A percentile compares a stretch with the other conserved stretches of the same genome.
Evolutionary conservation across 2,888 invertebrate genomes (phyloP).

Genomic region (Drosophila tanythrix): DNA sequence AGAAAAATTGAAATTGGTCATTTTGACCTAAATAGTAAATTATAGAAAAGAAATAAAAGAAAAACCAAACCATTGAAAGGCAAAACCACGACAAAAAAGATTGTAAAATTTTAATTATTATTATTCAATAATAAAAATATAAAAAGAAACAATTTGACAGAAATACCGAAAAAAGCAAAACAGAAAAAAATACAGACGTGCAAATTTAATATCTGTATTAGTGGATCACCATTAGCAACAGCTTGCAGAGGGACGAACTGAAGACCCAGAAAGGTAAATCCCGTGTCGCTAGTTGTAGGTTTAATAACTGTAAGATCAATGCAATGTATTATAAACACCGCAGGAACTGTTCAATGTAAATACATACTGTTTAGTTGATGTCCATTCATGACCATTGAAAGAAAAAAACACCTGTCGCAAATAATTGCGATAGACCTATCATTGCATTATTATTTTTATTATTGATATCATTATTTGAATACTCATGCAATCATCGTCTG

Average conservation of each 20-base stretch:
- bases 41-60: conserved; percentile 64
- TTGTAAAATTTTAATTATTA: conserved; percentile 80
- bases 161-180: conserved; percentile 52
- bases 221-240: conserved; percentile 4
- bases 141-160: conserved; percentile 73
- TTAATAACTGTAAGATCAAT: conserved; percentile 16
- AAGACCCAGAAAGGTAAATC: conserved; percentile 39
- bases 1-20: conserved; percentile 79
- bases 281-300: conserved; percentile 16
- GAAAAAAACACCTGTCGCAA: conserved; percentile 6
- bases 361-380: conserved; percentile 41
- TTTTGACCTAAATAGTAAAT: conserved; percentile 81
- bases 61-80: conserved; percentile 57
- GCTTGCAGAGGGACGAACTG: neutral
- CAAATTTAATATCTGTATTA: conserved; percentile 12
- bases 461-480: conserved; percentile 9
- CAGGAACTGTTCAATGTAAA: conserved; percentile 41
- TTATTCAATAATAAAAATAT: conserved; percentile 78
- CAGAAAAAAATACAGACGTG: conserved; percentile 18
- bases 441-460: neutral
- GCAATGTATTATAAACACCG: conserved; percentile 46
- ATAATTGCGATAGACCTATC: neutral
- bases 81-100: conserved; percentile 51
- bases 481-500: conserved; percentile 25
- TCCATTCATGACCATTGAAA: conserved; percentile 30